phyloP scores from a whole-genome alignment of 1,140 invertebrate species.

The Dryas iulia region DNA sequence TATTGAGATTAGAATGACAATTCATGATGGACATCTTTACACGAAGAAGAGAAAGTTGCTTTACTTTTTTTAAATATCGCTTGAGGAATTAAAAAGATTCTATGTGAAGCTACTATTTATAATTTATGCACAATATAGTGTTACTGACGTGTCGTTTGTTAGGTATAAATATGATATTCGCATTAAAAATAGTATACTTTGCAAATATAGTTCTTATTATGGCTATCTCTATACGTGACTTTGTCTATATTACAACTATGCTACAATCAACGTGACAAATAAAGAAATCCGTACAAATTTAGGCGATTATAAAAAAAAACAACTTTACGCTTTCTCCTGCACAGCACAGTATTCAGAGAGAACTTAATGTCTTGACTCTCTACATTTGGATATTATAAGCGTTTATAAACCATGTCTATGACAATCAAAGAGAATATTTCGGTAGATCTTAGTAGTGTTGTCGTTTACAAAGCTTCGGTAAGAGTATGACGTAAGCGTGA shows the following conservation, averaged over 20 bases:
- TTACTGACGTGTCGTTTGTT: background rate
- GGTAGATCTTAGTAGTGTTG: conserved; percentile 20
- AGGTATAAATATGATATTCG: background rate
- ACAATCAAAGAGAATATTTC: conserved; percentile 19
- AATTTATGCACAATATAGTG: background rate
- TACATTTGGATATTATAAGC: background rate
- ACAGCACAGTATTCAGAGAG: no score
- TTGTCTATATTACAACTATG: background rate
- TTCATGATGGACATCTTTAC: background rate
- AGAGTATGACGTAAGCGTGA: conserved; percentile 32
- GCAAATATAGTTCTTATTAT: background rate
- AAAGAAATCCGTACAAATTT: background rate
- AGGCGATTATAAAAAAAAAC: background rate
- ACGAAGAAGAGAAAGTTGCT: background rate
- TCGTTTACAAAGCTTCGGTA: conserved; percentile 18
- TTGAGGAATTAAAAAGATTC: background rate
- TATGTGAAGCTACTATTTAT: background rate
- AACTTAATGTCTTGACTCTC: no score
- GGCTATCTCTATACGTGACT: background rate
- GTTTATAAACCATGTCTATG: conserved; percentile 19
- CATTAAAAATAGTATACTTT: background rate
- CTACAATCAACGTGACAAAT: background rate
- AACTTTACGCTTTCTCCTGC: no score
- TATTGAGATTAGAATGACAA: background rate
- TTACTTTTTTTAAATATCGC: background rate